A percentile compares a stretch with the other conserved stretches of the same genome.
phyloP scores from a whole-genome alignment of 2,888 invertebrate genomes.

The Hesperia comma region DNA sequence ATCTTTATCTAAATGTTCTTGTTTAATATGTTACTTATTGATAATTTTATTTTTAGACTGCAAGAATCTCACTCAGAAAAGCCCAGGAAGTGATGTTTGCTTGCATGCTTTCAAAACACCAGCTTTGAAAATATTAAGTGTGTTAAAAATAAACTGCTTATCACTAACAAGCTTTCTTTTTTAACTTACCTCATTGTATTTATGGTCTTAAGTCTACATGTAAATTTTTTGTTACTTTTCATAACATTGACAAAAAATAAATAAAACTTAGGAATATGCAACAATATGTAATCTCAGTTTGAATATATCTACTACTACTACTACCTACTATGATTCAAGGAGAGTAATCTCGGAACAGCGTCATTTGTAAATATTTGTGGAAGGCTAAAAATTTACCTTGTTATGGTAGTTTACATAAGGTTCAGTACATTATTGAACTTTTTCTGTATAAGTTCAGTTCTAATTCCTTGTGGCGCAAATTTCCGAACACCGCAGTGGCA shows the following conservation, averaged over 20 bases:
- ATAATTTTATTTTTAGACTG: neutral
- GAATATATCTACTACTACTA: too few relatives aligned
- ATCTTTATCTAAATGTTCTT: neutral
- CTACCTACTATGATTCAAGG: too few relatives aligned
- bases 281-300: too few relatives aligned
- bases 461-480: conserved; percentile 22
- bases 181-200: neutral
- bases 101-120: neutral
- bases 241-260: too few relatives aligned
- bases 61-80: neutral
- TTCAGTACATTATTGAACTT: neutral
- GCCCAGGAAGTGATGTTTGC: neutral
- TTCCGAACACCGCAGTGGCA: conserved; percentile 30
- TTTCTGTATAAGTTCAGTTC: neutral
- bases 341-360: too few relatives aligned
- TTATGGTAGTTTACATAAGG: too few relatives aligned
- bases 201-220: too few relatives aligned
- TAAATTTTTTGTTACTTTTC: too few relatives aligned
- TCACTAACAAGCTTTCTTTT: neutral
- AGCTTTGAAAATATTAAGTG: neutral
- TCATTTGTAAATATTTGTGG: too few relatives aligned
- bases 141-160: neutral
- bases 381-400: too few relatives aligned
- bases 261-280: too few relatives aligned
- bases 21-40: neutral